These are phyloP conservation scores for Polyodon spathula DNA, from an alignment of 2,113 vertebrate species.

Conservation along the genomic window DNA sequence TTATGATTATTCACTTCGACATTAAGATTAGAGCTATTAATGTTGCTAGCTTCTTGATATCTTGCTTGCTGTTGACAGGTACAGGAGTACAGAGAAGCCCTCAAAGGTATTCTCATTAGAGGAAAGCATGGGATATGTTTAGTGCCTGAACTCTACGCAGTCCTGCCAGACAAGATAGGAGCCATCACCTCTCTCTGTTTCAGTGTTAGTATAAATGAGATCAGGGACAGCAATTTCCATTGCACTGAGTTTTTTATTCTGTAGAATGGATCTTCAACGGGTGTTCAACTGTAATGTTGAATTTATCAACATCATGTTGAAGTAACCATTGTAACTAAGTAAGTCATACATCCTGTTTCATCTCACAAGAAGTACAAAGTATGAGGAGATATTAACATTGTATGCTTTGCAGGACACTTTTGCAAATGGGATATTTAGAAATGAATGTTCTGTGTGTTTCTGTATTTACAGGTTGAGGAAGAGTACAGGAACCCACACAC, in stretches of 20 bases:
- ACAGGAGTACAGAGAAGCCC: constrained; percentile 86
- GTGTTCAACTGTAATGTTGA: no score
- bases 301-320: no score
- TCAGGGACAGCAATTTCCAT: not conserved
- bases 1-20: no score
- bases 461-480: constrained; percentile 71
- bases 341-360: no score
- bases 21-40: no score
- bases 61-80: constrained; percentile 53
- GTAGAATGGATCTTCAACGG: no score
- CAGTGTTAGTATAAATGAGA: not conserved
- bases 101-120: constrained; percentile 85
- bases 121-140: constrained; percentile 81
- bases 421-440: no score
- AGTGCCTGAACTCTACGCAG: constrained; percentile 86
- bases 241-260: not conserved
- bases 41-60: not conserved
- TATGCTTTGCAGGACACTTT: no score
- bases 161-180: constrained; percentile 79
- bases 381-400: no score
- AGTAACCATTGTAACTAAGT: no score
- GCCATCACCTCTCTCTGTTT: not conserved
- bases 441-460: not conserved
- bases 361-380: no score
- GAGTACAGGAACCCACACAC: constrained; percentile 84